phyloP scores from a whole-genome alignment of 1,140 invertebrate species.

The Neotoxoptera formosana region DNA sequence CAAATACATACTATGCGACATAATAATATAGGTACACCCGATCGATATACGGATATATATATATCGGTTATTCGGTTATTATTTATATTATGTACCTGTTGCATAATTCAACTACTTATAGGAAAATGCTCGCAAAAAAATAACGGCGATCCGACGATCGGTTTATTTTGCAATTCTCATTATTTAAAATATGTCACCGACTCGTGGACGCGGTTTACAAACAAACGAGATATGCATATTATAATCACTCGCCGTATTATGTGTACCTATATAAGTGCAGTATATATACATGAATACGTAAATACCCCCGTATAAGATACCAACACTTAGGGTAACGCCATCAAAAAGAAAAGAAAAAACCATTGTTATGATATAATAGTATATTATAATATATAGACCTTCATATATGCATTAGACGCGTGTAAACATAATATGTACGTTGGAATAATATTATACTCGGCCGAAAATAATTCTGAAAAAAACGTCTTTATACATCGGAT shows the following conservation, averaged over 20 bases:
- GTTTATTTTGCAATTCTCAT: conserved; percentile 38
- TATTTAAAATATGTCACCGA: not conserved
- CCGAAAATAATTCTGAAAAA: not conserved
- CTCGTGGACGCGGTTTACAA: not conserved
- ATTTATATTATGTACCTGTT: conserved; percentile 45
- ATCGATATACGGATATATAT: conserved; percentile 8
- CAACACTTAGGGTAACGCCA: not conserved
- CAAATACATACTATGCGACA: conserved; percentile 3
- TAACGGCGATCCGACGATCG: conserved; percentile 35
- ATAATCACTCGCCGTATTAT: not conserved
- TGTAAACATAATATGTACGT: not conserved
- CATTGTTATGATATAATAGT: not conserved
- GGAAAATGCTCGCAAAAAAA: conserved; percentile 45
- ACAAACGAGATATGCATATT: conserved; percentile 15
- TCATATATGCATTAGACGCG: not conserved
- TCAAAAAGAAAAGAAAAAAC: conserved; percentile 9
- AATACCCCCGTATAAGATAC: too few species aligned
- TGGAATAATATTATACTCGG: not conserved
- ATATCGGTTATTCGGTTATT: conserved; percentile 3
- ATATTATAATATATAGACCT: not conserved
- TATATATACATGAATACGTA: not conserved
- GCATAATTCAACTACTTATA: conserved; percentile 39
- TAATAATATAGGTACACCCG: not conserved
- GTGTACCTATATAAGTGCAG: not conserved
- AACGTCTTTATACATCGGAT: not conserved